phyloP scores from a whole-genome alignment of 1,140 invertebrate species.

The Lordiphosa clarofinis region DNA sequence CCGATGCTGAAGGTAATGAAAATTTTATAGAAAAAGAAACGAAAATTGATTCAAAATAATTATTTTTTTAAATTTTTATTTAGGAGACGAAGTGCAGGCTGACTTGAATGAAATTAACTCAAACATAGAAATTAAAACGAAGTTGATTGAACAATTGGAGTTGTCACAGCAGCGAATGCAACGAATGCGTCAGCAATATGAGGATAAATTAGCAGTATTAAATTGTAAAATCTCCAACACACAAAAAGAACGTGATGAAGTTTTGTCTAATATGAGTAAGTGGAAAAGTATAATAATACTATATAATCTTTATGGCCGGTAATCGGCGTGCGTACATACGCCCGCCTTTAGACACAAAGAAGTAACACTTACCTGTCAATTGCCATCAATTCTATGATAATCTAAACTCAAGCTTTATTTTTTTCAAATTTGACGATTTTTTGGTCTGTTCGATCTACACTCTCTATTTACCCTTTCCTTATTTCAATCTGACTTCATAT shows the following conservation, averaged over 20 bases:
- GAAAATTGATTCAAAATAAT: no score
- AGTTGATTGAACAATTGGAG: constrained; percentile 96
- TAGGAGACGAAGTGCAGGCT: constrained; percentile 80
- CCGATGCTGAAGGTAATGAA: constrained; percentile 74
- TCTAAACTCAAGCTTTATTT: no score
- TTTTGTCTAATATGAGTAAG: constrained; percentile 83
- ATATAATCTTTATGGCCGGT: no score
- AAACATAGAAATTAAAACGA: constrained; percentile 95
- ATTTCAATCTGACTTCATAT: no score
- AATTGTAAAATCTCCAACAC: constrained; percentile 93
- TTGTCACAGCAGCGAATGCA: constrained; percentile 90
- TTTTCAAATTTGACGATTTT: no score
- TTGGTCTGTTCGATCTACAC: no score
- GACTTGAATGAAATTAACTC: constrained; percentile 92
- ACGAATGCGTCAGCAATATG: constrained; percentile 93
- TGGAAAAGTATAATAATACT: no score
- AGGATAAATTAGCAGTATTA: constrained; percentile 95
- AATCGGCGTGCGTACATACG: no score
- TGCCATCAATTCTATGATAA: no score
- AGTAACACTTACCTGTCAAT: no score
- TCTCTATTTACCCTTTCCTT: no score
- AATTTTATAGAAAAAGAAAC: fast-evolving
- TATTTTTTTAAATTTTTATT: not conserved
- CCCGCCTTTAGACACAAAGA: no score
- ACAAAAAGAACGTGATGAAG: constrained; percentile 95